Base-by-base conservation (phyloP, 2,888 invertebrate species). In the Drosophila hawaiiensis region DNA sequence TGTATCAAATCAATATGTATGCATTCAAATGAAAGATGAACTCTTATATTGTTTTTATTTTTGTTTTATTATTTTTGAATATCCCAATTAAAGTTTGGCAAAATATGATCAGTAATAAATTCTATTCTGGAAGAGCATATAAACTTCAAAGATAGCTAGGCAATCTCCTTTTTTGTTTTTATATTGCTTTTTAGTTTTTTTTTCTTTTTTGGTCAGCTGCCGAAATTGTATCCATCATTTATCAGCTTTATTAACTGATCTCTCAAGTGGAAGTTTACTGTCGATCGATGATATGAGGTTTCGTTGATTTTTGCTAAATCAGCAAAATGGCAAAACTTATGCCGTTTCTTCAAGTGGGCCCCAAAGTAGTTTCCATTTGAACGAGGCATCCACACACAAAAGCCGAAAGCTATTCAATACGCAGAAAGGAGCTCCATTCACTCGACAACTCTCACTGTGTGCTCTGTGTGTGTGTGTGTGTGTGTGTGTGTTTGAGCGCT, bases 241-340 rank as follows among this genome's bases (percentile, higher is more conserved):
- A 90, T 84, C 89, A 88, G 90, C 84, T 84, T 83, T 84, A 88
- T 84, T 88, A 88, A 90, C 89, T 79, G 90, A 88, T 82, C 85
- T 66, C 64, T 85, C 80, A 88, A 84, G 83, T 84, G 88, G 83
- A 66, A 78, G 76, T 63, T 71, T 59, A 68, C 68, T 76, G 77
- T 70, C 64, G 68, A 61, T 77, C 64, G 76, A 80, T 77, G 81
- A 80, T 76, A 76, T 80, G 81, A 81, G 77, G 65, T 78, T 80
- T 80, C 60, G 53, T 62, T 65, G 61, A 63, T 58, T 80, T 69
- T 52, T 81, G 73, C 49, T 43, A 73, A 77, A 72, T 77, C 82
- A 77, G 78, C 78, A 69, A 76, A 76, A 80, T 76, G 81, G 62
- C 76, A 68, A 77, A 77, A 73, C 73, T 67, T 77, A 64, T 72